phyloP scores from a whole-genome alignment of 2,113 vertebrate genomes.

The Zeus faber region DNA sequence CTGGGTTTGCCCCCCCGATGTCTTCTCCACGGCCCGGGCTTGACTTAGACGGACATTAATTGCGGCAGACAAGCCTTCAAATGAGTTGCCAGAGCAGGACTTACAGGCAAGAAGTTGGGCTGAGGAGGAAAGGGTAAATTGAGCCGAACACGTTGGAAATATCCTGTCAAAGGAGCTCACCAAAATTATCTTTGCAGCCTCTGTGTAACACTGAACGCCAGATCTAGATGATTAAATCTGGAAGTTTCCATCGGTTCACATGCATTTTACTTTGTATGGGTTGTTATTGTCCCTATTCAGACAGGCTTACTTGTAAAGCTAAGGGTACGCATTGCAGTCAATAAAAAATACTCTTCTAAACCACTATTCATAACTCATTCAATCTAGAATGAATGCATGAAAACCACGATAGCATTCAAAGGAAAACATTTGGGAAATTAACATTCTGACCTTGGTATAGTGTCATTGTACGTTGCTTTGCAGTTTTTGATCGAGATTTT shows the following conservation, averaged over 20 bases:
- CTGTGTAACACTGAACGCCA: constrained; percentile 11
- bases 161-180: constrained; percentile 41
- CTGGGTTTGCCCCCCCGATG: constrained; percentile 22
- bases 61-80: constrained; percentile 50
- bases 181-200: constrained; percentile 8
- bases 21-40: constrained; percentile 10
- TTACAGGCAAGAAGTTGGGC: constrained; percentile 21
- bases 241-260: too few species aligned
- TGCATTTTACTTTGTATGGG: background rate
- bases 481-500: too few species aligned
- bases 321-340: too few species aligned
- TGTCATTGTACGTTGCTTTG: too few species aligned
- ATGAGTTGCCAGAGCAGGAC: constrained; percentile 31
- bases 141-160: constrained; percentile 49
- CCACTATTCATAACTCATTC: constrained; percentile 29
- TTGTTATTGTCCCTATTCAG: background rate
- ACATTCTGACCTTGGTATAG: too few species aligned
- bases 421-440: constrained; percentile 38
- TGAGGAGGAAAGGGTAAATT: constrained; percentile 27
- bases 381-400: constrained; percentile 37
- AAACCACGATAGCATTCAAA: constrained; percentile 48
- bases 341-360: too few species aligned
- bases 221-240: too few species aligned
- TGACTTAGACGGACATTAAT: constrained; percentile 54
- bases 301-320: too few species aligned